Evolutionary conservation across 2,888 invertebrate species (phyloP).

Genomic region (Aporophyla lueneburgensis): DNA sequence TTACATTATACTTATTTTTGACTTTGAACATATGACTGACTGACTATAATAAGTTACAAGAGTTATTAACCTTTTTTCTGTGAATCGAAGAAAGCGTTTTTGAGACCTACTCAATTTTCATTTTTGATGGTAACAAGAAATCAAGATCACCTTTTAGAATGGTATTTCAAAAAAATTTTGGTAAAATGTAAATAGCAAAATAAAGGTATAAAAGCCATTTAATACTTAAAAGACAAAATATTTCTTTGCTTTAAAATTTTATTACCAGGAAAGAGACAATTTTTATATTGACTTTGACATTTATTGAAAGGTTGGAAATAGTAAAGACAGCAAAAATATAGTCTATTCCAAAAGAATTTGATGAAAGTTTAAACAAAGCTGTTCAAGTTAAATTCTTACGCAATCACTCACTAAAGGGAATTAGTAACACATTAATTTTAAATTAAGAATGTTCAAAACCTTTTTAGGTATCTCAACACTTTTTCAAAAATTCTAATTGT

Average conservation of each 20-base stretch:
- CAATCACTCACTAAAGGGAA: neutral
- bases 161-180: neutral
- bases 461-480: neutral
- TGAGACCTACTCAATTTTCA: neutral
- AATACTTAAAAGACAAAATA: neutral
- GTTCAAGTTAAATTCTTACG: neutral
- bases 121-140: constrained; percentile 7
- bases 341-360: neutral
- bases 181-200: neutral
- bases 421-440: neutral
- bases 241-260: neutral
- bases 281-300: neutral
- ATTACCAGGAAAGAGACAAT: neutral
- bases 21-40: neutral
- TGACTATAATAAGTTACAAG: neutral
- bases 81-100: constrained; percentile 5
- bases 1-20: neutral
- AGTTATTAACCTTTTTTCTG: neutral
- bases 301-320: neutral
- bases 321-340: neutral
- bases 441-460: neutral
- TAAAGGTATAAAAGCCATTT: neutral
- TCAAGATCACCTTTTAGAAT: neutral
- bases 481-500: neutral
- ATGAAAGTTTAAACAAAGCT: neutral